These are phyloP conservation scores for Heterotilapia buettikoferi DNA, from an alignment of 2,113 vertebrate species.

Conservation along the genomic window DNA sequence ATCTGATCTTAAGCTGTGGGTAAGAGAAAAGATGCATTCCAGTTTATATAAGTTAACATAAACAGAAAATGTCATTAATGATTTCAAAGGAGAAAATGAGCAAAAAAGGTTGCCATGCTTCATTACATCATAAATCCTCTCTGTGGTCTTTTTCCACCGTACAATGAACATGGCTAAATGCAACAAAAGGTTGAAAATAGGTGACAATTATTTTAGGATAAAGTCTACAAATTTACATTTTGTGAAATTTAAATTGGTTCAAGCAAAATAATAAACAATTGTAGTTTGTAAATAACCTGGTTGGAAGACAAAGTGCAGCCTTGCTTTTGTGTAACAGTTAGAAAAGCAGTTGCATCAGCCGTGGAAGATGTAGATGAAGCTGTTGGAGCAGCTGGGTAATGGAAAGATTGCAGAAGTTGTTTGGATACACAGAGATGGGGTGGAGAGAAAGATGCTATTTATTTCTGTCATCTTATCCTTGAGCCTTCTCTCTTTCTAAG, in stretches of 20 bases:
- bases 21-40: not conserved
- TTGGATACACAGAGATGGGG: not conserved
- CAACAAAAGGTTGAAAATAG: not conserved
- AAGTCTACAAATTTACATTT: not conserved
- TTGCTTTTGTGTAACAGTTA: not conserved
- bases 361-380: not conserved
- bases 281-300: not conserved
- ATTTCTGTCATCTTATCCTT: not conserved
- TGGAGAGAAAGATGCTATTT: not conserved
- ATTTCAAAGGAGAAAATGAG: not conserved
- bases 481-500: not conserved
- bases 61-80: not conserved
- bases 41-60: not conserved
- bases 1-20: not conserved
- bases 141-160: accelerated
- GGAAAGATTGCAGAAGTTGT: not conserved
- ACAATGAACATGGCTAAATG: not conserved
- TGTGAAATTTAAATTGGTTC: not conserved
- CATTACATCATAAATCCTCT: not conserved
- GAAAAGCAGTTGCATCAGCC: not conserved
- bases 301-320: not conserved
- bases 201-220: not conserved
- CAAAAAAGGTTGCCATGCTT: accelerated
- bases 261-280: not conserved
- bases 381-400: not conserved